Conservation (phyloP, 2,888 invertebrate species). For the Tethea ocularis region DNA sequence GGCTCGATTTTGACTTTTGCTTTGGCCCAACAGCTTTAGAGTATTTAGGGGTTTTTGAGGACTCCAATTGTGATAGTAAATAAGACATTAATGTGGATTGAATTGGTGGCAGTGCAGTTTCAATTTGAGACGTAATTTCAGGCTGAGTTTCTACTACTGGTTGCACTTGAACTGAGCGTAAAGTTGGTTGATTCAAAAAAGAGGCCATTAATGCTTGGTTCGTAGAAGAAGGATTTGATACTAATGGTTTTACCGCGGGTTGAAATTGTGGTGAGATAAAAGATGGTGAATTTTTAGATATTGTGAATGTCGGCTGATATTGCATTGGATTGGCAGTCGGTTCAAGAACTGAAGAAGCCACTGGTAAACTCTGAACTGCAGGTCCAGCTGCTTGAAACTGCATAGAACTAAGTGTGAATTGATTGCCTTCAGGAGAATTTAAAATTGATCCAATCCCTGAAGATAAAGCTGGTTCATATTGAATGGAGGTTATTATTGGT, state of each 20-base stretch:
- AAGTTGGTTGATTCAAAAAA: constrained; percentile 23
- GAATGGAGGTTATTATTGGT: constrained; percentile 6
- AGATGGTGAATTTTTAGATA: neutral
- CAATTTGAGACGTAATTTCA: constrained; percentile 25
- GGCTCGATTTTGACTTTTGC: constrained; percentile 46
- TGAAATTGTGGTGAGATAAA: constrained; percentile 1
- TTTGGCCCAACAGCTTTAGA: constrained; percentile 28
- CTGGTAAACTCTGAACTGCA: constrained; percentile 7
- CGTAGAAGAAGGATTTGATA: neutral
- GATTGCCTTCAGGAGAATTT: neutral
- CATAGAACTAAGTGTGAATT: constrained; percentile 4
- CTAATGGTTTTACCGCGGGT: neutral
- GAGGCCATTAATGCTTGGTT: constrained; percentile 22
- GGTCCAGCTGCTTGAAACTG: neutral
- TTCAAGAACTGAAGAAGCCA: constrained; percentile 22
- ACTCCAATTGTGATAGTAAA: constrained; percentile 39
- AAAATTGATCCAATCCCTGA: neutral
- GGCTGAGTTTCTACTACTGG: constrained; percentile 19
- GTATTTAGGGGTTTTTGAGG: constrained; percentile 18
- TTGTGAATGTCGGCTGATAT: neutral
- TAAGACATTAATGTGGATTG: constrained; percentile 36
- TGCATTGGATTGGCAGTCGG: constrained; percentile 3
- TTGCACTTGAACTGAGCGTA: constrained; percentile 21
- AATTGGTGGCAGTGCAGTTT: constrained; percentile 30
- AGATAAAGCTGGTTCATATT: neutral